A percentile compares a stretch with the other conserved stretches of the same genome.
These are phyloP conservation scores for Trichoplusia ni DNA, from an alignment of 1,140 invertebrate species.

Conservation along the genomic window DNA sequence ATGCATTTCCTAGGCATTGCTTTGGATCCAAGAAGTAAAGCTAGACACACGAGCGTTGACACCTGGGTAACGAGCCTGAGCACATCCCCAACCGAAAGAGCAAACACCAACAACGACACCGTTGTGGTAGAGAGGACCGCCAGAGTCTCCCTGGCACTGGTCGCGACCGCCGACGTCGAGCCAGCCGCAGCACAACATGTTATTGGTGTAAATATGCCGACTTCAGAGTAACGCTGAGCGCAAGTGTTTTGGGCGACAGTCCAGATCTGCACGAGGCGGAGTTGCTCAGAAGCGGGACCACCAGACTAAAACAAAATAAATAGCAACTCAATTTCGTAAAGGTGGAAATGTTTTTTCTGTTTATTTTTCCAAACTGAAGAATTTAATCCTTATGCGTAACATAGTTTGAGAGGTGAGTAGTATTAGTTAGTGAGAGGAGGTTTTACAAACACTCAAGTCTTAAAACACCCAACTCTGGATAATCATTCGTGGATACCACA, in stretches of 20 bases:
- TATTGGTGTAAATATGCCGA: constrained; percentile 38
- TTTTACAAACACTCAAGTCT: too few relatives aligned
- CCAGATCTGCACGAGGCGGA: constrained; percentile 57
- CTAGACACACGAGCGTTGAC: constrained; percentile 79
- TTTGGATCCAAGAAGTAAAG: constrained; percentile 57
- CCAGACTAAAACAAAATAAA: constrained; percentile 46
- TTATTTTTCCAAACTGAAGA: too few relatives aligned
- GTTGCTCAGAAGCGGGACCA: constrained; percentile 50
- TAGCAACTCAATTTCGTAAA: too few relatives aligned
- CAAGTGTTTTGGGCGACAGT: constrained; percentile 54
- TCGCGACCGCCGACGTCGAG: constrained; percentile 62
- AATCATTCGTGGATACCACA: too few relatives aligned
- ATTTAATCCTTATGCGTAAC: too few relatives aligned
- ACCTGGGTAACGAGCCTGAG: constrained; percentile 72
- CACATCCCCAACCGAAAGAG: constrained; percentile 83
- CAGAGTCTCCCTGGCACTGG: constrained; percentile 81
- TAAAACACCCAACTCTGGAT: too few relatives aligned
- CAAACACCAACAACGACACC: constrained; percentile 80
- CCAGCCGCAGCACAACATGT: constrained; percentile 66
- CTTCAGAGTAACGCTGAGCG: not conserved
- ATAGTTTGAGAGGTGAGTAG: too few relatives aligned
- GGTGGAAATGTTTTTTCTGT: too few relatives aligned
- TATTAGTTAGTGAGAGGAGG: too few relatives aligned
- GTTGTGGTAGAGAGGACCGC: constrained; percentile 83
- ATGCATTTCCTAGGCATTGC: constrained; percentile 50